Conservation (phyloP, 1,140 invertebrate genomes). For the Drosophila ohnishii region DNA sequence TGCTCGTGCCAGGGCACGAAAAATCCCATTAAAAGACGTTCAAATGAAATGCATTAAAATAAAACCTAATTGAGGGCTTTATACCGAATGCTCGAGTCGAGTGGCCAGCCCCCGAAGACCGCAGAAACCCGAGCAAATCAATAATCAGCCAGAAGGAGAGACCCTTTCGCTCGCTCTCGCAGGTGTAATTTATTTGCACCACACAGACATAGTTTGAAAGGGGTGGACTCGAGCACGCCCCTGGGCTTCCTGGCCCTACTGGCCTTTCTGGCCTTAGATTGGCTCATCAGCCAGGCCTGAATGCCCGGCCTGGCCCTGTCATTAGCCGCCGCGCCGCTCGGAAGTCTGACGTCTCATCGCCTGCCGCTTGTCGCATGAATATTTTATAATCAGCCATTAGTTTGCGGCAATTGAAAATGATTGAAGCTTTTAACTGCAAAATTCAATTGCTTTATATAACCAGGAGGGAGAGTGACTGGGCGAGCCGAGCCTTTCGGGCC, state of each 20-base stretch:
- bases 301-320: slow-evolving; percentile 33
- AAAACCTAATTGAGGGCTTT: slow-evolving; percentile 79
- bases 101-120: slow-evolving; percentile 23
- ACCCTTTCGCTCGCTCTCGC: slow-evolving; percentile 17
- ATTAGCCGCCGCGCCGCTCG: slow-evolving; percentile 46
- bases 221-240: slow-evolving; percentile 32
- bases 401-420: slow-evolving; percentile 81
- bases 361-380: slow-evolving; percentile 73
- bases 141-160: slow-evolving; percentile 53
- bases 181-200: slow-evolving; percentile 64
- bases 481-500: background rate
- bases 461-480: background rate
- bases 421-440: slow-evolving; percentile 81
- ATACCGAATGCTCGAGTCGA: slow-evolving; percentile 41
- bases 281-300: slow-evolving; percentile 47
- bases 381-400: slow-evolving; percentile 81
- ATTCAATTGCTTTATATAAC: slow-evolving; percentile 73
- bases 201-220: slow-evolving; percentile 33
- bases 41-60: slow-evolving; percentile 80
- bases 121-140: slow-evolving; percentile 70
- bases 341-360: slow-evolving; percentile 39
- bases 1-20: slow-evolving; percentile 58
- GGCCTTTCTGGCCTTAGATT: slow-evolving; percentile 49
- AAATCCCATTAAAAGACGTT: slow-evolving; percentile 79
- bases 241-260: slow-evolving; percentile 31